Evolutionary conservation across 2,113 vertebrate genomes (phyloP).

Genomic region (Odobenus rosmarus): DNA sequence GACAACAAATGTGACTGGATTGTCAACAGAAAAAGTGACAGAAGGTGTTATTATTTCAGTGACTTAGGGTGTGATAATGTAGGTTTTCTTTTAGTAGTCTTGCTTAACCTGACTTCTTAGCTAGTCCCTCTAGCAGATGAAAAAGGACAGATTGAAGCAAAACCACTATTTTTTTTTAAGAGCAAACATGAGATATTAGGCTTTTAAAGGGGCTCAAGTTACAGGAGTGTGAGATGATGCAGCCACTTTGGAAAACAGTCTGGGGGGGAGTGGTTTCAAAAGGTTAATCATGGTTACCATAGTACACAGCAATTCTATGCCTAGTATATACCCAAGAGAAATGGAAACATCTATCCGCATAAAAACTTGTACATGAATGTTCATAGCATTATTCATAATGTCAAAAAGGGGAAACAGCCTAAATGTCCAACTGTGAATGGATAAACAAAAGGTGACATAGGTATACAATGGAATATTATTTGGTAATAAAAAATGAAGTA

Average conservation of each 20-base stretch:
- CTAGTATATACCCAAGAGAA: not conserved
- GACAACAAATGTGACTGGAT: conserved; percentile 47
- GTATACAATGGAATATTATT: not conserved
- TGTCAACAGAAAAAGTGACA: conserved; percentile 64
- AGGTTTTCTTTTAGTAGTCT: conserved; percentile 9
- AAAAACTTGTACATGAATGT: not conserved
- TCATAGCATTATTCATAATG: not conserved
- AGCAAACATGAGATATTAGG: not conserved
- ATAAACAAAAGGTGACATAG: not conserved
- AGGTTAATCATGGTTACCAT: not conserved
- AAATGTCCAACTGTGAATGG: not conserved
- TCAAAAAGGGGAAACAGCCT: not conserved
- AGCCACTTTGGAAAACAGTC: not conserved
- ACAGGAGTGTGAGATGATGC: not conserved
- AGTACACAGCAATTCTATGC: not conserved
- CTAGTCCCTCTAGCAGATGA: not conserved
- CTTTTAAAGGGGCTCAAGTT: not conserved
- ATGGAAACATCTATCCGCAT: not conserved
- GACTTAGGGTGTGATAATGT: conserved; percentile 33
- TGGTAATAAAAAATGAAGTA: not conserved
- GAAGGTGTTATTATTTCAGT: conserved; percentile 11
- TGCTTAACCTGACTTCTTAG: not conserved
- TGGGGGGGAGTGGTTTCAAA: not conserved
- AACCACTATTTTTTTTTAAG: not conserved
- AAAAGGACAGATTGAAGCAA: conserved; percentile 22